phyloP scores from a whole-genome alignment of 2,888 invertebrate species.

The Euphydryas editha region DNA sequence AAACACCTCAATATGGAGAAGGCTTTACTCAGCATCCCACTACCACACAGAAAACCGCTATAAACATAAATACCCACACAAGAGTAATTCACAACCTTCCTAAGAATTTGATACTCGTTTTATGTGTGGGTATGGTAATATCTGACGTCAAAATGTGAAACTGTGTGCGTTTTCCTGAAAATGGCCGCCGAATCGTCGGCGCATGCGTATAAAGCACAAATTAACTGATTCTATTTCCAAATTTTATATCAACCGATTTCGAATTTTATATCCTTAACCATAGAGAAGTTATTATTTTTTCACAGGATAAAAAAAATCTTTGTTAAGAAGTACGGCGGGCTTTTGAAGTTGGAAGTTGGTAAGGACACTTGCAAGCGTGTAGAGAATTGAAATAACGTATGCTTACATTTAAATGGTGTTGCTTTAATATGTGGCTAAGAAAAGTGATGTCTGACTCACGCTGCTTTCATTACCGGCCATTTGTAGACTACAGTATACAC shows the following conservation, averaged over 20 bases:
- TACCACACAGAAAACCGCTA: conserved; percentile 51
- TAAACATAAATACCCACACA: conserved; percentile 47
- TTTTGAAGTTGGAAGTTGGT: conserved; percentile 76
- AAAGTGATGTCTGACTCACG: conserved; percentile 6
- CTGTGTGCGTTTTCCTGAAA: conserved; percentile 70
- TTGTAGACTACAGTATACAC: neutral
- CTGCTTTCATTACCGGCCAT: neutral
- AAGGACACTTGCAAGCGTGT: conserved; percentile 62
- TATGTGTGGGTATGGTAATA: conserved; percentile 48
- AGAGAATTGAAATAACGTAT: conserved; percentile 39
- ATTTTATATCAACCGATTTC: conserved; percentile 31
- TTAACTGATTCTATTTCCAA: conserved; percentile 18
- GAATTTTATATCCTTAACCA: conserved; percentile 22
- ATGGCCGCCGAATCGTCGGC: conserved; percentile 68
- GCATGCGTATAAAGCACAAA: conserved; percentile 60
- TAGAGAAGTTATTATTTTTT: conserved; percentile 37
- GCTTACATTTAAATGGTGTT: conserved; percentile 26
- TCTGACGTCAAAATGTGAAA: conserved; percentile 39
- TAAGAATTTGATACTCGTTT: conserved; percentile 59
- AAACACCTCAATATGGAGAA: conserved; percentile 52
- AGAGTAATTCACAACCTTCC: conserved; percentile 49
- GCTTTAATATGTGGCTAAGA: conserved; percentile 21
- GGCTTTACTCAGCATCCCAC: conserved; percentile 72
- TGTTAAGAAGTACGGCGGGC: conserved; percentile 58
- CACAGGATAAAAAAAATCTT: conserved; percentile 20